Evolutionary conservation across 1,140 invertebrate species (phyloP).

Genomic region (Camponotus pennsylvanicus): DNA sequence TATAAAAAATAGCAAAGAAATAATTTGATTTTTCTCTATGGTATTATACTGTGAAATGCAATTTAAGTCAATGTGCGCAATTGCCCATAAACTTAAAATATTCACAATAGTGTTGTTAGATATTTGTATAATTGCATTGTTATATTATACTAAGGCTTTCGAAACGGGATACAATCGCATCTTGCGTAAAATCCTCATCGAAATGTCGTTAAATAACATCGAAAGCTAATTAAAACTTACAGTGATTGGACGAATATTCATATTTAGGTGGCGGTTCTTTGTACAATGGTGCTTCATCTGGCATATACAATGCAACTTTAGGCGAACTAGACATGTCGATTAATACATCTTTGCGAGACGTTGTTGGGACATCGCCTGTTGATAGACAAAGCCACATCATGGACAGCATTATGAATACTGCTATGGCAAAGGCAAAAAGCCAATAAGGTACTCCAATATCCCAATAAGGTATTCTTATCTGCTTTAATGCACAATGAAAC

Average conservation of each 20-base stretch:
- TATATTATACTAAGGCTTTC: constrained; percentile 6
- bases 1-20: not conserved
- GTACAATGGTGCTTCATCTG: constrained; percentile 75
- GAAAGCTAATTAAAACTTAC: constrained; percentile 2
- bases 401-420: constrained; percentile 82
- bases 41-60: not conserved
- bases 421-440: constrained; percentile 84
- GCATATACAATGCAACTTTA: constrained; percentile 72
- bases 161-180: constrained; percentile 8
- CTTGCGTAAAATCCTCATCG: not conserved
- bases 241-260: not conserved
- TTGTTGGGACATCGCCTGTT: constrained; percentile 71
- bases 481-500: constrained; percentile 86
- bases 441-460: constrained; percentile 86
- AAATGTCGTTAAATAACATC: constrained; percentile 24
- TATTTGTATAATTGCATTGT: constrained; percentile 23
- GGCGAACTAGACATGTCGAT: constrained; percentile 65
- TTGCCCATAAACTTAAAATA: constrained; percentile 19
- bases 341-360: constrained; percentile 55
- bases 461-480: constrained; percentile 60
- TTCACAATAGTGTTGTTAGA: not conserved
- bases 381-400: constrained; percentile 87
- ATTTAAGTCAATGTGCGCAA: not conserved
- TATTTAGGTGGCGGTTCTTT: constrained; percentile 79
- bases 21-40: not conserved